These are phyloP conservation scores for Chymomyza caudatula DNA, from an alignment of 2,888 invertebrate species.

Conservation along the genomic window DNA sequence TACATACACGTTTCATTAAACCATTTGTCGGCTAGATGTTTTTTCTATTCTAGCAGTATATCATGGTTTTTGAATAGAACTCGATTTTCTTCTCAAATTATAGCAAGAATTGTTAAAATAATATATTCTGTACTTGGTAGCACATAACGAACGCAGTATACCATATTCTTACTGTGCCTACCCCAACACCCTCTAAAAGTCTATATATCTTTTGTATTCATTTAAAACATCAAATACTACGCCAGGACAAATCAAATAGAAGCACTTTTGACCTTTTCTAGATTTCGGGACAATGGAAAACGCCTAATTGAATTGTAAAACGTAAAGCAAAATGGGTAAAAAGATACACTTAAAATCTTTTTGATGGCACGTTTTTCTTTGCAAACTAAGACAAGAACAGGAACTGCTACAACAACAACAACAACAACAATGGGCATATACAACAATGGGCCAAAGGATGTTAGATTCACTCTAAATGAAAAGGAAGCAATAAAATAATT, in stretches of 20 bases:
- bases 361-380: conserved; percentile 26
- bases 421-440: conserved; percentile 48
- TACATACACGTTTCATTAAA: too few species aligned
- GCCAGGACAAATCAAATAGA: background rate
- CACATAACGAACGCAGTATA: too few species aligned
- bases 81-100: too few species aligned
- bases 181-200: too few species aligned
- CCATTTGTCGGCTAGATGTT: too few species aligned
- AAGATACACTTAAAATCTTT: conserved; percentile 39
- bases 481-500: conserved; percentile 70
- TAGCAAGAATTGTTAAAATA: too few species aligned
- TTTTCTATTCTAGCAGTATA: too few species aligned
- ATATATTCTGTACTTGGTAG: too few species aligned
- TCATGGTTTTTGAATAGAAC: too few species aligned
- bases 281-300: conserved; percentile 40
- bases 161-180: too few species aligned
- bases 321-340: conserved; percentile 21
- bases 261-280: conserved; percentile 4
- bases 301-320: conserved; percentile 65
- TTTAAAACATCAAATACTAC: background rate
- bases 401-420: background rate
- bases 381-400: conserved; percentile 3
- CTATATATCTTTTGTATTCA: too few species aligned
- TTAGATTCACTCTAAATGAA: conserved; percentile 60
- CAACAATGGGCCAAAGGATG: conserved; percentile 54